phyloP scores from a whole-genome alignment of 1,140 invertebrate genomes.

The Lucilia sericata region DNA sequence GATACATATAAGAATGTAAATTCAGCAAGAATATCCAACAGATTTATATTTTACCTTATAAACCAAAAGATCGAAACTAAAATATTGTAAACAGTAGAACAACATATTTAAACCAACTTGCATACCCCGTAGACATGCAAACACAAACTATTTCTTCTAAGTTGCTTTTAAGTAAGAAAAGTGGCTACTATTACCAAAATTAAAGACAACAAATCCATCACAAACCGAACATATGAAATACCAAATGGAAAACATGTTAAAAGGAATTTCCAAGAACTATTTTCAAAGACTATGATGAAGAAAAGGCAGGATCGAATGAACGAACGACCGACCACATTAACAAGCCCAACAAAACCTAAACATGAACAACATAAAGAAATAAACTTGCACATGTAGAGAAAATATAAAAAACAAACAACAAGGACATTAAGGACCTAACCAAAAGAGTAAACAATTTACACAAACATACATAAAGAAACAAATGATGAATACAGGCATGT shows the following conservation, averaged over 20 bases:
- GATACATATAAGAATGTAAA: neutral
- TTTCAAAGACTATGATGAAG: neutral
- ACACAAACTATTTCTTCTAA: neutral
- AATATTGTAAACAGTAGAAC: neutral
- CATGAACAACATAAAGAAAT: conserved; percentile 37
- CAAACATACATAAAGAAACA: neutral
- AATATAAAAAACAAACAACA: conserved; percentile 14
- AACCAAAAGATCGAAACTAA: neutral
- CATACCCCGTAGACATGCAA: too few species aligned
- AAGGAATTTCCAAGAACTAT: neutral
- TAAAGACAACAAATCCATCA: conserved; percentile 40
- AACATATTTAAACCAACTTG: neutral
- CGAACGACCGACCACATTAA: conserved; percentile 34
- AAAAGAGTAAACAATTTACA: neutral
- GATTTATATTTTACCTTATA: conserved; percentile 23
- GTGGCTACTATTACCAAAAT: conserved; percentile 39
- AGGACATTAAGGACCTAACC: neutral
- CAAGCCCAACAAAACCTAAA: conserved; percentile 40
- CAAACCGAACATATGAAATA: conserved; percentile 28
- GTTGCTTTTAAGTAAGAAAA: conserved; percentile 31
- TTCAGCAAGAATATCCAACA: conserved; percentile 17
- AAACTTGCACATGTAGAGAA: neutral
- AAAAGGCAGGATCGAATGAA: neutral
- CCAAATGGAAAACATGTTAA: neutral
- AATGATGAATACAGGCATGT: neutral